A percentile compares a stretch with the other conserved stretches of the same genome.
Conservation (phyloP, 2,797 vertebrate genomes). For the Melopsittacus undulatus region DNA sequence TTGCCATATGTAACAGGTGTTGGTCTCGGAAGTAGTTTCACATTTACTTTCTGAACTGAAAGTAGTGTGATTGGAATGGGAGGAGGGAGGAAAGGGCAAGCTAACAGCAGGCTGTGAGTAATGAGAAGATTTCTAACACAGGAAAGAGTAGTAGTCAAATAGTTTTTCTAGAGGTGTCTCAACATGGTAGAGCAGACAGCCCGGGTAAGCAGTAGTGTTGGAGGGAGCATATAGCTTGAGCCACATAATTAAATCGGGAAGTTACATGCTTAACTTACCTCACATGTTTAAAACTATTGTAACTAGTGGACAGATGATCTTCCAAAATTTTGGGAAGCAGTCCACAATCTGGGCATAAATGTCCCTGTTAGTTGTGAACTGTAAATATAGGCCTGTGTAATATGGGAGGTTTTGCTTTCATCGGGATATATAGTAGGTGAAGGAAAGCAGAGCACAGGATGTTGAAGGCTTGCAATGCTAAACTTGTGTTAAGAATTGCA, state of each 20-base stretch:
- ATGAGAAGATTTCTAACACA: background rate
- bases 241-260: background rate
- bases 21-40: background rate
- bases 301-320: background rate
- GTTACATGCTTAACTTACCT: background rate
- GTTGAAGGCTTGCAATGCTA: background rate
- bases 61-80: background rate
- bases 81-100: background rate
- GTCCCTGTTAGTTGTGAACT: background rate
- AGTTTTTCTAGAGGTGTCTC: background rate
- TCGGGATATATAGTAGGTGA: background rate
- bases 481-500: background rate
- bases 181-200: background rate
- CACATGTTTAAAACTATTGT: background rate
- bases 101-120: background rate
- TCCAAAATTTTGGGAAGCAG: background rate
- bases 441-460: background rate
- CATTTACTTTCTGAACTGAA: background rate
- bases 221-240: background rate
- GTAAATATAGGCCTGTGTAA: background rate
- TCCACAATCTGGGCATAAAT: background rate
- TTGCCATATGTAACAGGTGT: background rate
- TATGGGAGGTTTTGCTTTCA: background rate
- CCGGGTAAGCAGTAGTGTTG: background rate
- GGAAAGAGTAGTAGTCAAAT: background rate